Conservation (phyloP, 2,888 invertebrate species). For the Leucophenga montana region DNA sequence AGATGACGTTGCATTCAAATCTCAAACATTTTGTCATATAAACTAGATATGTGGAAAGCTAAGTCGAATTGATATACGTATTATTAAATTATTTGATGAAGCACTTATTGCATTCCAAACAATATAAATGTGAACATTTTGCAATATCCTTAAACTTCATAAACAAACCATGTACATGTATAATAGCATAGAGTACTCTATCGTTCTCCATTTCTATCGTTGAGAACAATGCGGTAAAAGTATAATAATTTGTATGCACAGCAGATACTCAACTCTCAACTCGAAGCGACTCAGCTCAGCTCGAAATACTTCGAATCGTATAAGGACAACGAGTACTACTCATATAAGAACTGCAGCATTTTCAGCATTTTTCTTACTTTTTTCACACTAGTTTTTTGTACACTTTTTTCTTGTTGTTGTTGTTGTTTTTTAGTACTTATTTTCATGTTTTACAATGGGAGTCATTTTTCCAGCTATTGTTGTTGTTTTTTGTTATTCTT, state of each 20-base stretch:
- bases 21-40: too few relatives aligned
- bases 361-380: constrained; percentile 13
- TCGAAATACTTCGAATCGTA: constrained; percentile 10
- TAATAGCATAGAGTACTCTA: background rate
- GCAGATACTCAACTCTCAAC: background rate
- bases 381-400: constrained; percentile 46
- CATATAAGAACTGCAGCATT: constrained; percentile 21
- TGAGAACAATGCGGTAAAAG: constrained; percentile 49
- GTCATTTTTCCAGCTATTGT: background rate
- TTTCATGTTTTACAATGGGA: constrained; percentile 27
- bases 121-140: too few relatives aligned
- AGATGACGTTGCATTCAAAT: too few relatives aligned
- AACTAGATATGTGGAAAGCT: too few relatives aligned
- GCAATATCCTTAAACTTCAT: too few relatives aligned
- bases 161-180: background rate
- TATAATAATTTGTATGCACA: constrained; percentile 63
- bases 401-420: constrained; percentile 54
- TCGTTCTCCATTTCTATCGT: too few relatives aligned
- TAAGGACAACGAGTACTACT: background rate
- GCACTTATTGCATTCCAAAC: too few relatives aligned
- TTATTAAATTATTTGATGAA: too few relatives aligned
- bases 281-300: background rate
- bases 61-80: too few relatives aligned
- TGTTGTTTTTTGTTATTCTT: constrained; percentile 32
- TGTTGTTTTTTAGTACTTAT: constrained; percentile 30